Percentiles rank a stretch among this genome's conserved stretches.
phyloP scores from a whole-genome alignment of 2,797 vertebrate species.

The Hipposideros larvatus region DNA sequence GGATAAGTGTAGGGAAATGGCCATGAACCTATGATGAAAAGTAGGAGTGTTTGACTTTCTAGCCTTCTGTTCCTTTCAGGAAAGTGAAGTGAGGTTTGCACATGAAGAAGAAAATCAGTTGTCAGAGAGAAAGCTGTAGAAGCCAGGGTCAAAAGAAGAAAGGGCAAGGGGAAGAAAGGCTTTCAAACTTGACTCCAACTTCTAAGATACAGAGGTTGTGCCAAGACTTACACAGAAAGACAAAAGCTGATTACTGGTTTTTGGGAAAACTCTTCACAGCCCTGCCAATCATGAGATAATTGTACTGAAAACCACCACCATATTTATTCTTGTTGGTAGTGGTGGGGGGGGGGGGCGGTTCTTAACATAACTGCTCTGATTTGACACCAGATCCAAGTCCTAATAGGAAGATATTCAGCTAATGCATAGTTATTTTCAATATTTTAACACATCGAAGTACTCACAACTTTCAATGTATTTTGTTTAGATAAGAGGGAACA shows the following conservation, averaged over 20 bases:
- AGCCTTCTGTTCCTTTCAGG: not conserved
- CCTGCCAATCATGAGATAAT: not conserved
- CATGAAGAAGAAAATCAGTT: not conserved
- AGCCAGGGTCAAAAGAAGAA: not conserved
- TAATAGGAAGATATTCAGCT: not conserved
- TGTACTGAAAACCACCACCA: not conserved
- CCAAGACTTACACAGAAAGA: not conserved
- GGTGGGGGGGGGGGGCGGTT: too few species aligned
- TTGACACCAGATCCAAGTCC: not conserved
- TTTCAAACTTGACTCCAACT: not conserved
- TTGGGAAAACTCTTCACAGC: not conserved
- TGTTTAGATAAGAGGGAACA: not conserved
- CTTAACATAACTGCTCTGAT: not conserved
- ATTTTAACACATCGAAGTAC: conserved; percentile 5
- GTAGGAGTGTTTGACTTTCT: not conserved
- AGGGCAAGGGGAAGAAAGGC: not conserved
- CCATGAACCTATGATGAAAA: not conserved
- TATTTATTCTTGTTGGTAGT: not conserved
- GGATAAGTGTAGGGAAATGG: not conserved
- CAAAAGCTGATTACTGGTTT: not conserved
- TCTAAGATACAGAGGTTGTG: not conserved
- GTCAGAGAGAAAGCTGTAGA: not conserved
- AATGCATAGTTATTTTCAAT: not conserved
- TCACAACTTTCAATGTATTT: not conserved
- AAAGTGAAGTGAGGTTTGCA: not conserved